phyloP scores from a whole-genome alignment of 2,113 vertebrate genomes.

The Rhegmatorhina hoffmannsi region DNA sequence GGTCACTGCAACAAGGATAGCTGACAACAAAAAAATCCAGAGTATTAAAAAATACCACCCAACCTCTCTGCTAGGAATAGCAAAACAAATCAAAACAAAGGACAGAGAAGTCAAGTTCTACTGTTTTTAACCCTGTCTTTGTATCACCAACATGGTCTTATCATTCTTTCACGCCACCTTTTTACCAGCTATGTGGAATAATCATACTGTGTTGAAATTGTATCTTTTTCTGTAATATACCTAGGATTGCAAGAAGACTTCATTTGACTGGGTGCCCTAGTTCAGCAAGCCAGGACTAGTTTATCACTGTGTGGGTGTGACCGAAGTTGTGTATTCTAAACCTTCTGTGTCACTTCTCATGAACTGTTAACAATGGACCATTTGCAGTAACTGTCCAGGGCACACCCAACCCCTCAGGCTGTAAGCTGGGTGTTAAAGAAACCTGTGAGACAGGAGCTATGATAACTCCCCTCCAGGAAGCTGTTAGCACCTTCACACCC shows the following conservation, averaged over 20 bases:
- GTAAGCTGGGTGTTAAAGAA: too few relatives aligned
- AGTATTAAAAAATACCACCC: not conserved
- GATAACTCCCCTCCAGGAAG: too few relatives aligned
- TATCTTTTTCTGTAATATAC: not conserved
- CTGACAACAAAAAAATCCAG: not conserved
- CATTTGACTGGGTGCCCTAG: not conserved
- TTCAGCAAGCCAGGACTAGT: too few relatives aligned
- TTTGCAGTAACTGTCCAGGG: too few relatives aligned
- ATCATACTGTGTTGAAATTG: not conserved
- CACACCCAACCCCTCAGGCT: too few relatives aligned
- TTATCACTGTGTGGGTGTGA: too few relatives aligned
- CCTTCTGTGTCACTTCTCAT: too few relatives aligned
- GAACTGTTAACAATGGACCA: too few relatives aligned
- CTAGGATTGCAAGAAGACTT: not conserved
- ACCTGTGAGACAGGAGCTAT: too few relatives aligned
- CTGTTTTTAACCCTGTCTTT: not conserved
- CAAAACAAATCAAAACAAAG: constrained; percentile 5
- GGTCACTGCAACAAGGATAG: not conserved
- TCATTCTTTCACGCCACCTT: not conserved
- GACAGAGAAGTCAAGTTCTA: not conserved
- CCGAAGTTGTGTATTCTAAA: too few relatives aligned
- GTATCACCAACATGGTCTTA: not conserved
- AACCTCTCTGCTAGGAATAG: not conserved
- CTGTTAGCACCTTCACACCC: too few relatives aligned
- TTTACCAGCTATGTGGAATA: not conserved